Evolutionary conservation across 2,797 vertebrate species (phyloP).

Genomic region (Nannoperca australis): DNA sequence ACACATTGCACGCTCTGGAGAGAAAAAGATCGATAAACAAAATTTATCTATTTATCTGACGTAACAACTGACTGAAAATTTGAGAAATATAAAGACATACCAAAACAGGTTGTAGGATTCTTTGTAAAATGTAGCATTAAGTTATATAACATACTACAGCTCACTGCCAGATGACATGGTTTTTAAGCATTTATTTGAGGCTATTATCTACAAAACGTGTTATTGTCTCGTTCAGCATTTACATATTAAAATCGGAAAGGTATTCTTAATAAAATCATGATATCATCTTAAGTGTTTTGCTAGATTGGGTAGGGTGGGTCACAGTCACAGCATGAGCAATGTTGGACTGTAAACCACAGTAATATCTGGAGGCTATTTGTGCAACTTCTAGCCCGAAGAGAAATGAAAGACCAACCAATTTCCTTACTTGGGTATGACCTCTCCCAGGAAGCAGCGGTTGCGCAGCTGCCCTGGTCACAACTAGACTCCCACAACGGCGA

Average conservation of each 20-base stretch:
- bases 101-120: not conserved
- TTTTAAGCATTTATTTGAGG: not conserved
- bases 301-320: not conserved
- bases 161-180: not conserved
- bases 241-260: not conserved
- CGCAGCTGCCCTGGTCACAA: slow-evolving; percentile 92
- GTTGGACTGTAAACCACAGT: not conserved
- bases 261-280: not conserved
- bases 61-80: not conserved
- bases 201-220: not conserved
- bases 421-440: slow-evolving; percentile 84
- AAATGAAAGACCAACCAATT: not conserved
- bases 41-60: not conserved
- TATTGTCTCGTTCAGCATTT: not conserved
- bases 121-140: not conserved
- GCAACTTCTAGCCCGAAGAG: not conserved
- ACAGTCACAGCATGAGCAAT: not conserved
- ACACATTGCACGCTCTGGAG: slow-evolving; percentile 87
- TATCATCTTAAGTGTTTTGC: not conserved
- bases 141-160: not conserved
- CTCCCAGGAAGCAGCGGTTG: slow-evolving; percentile 92
- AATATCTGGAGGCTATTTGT: not conserved
- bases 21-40: not conserved
- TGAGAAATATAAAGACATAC: too few relatives aligned
- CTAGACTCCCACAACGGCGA: slow-evolving; percentile 91